These are phyloP conservation scores for Rhopalosiphum nymphaeae DNA, from an alignment of 2,888 invertebrate genomes.

Conservation along the genomic window DNA sequence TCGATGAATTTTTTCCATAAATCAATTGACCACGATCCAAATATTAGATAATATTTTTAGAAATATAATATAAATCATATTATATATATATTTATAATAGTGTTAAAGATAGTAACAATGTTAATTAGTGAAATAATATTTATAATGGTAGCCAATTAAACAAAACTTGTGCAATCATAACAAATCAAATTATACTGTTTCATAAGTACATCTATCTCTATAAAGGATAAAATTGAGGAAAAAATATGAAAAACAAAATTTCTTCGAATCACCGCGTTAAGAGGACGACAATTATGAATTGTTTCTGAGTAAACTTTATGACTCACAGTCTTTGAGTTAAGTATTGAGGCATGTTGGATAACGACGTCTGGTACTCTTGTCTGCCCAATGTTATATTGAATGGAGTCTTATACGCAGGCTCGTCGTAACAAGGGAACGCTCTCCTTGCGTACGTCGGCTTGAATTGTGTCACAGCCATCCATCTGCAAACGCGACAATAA, in stretches of 20 bases:
- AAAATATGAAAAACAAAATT: neutral
- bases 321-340: slow-evolving; percentile 4
- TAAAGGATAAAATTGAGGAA: neutral
- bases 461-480: slow-evolving; percentile 85
- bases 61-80: no score
- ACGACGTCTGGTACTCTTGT: slow-evolving; percentile 63
- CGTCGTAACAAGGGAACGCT: slow-evolving; percentile 91
- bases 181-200: neutral
- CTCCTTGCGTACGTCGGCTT: slow-evolving; percentile 83
- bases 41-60: neutral
- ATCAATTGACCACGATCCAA: neutral
- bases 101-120: neutral
- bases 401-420: slow-evolving; percentile 85
- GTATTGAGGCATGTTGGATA: slow-evolving; percentile 67
- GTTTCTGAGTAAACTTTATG: neutral
- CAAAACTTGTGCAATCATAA: neutral
- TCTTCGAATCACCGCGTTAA: neutral
- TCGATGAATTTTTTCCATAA: neutral
- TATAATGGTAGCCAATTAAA: neutral
- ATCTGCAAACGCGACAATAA: slow-evolving; percentile 72
- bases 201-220: neutral
- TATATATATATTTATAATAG: neutral
- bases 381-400: slow-evolving; percentile 80
- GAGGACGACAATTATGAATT: neutral
- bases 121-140: neutral